Evolutionary conservation across 2,113 vertebrate genomes (phyloP).

Genomic region (Oreochromis tanganicae): DNA sequence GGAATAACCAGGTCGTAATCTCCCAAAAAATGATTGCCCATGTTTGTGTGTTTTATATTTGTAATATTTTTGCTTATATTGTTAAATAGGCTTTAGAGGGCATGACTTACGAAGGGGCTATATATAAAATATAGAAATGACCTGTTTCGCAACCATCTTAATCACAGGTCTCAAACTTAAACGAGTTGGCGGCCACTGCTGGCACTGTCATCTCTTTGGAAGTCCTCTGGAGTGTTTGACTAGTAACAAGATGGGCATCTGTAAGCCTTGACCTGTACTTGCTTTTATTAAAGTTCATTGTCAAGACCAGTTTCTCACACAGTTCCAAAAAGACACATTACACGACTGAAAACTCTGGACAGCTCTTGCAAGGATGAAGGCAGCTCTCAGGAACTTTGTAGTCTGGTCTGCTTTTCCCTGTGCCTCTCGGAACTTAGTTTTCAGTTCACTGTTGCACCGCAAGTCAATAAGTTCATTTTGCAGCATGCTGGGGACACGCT

Average conservation of each 20-base stretch:
- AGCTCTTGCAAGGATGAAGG: background rate
- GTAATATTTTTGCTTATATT: background rate
- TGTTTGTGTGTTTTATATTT: background rate
- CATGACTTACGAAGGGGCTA: background rate
- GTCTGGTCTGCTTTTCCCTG: background rate
- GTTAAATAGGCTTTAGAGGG: background rate
- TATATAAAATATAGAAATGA: background rate
- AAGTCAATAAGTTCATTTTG: background rate
- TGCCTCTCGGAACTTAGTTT: background rate
- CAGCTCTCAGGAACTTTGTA: background rate
- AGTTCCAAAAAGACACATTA: background rate
- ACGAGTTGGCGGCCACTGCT: background rate
- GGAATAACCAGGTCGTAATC: background rate
- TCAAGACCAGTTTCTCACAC: background rate
- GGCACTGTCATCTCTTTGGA: background rate
- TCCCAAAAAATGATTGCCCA: background rate
- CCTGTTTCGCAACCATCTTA: background rate
- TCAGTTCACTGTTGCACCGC: background rate
- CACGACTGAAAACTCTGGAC: background rate
- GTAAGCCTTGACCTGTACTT: background rate
- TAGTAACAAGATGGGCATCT: background rate
- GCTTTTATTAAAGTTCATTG: background rate
- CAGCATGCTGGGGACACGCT: background rate
- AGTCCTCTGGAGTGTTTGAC: background rate
- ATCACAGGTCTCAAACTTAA: background rate